phyloP scores from a whole-genome alignment of 2,888 invertebrate species.

The Melipona bicolor region DNA sequence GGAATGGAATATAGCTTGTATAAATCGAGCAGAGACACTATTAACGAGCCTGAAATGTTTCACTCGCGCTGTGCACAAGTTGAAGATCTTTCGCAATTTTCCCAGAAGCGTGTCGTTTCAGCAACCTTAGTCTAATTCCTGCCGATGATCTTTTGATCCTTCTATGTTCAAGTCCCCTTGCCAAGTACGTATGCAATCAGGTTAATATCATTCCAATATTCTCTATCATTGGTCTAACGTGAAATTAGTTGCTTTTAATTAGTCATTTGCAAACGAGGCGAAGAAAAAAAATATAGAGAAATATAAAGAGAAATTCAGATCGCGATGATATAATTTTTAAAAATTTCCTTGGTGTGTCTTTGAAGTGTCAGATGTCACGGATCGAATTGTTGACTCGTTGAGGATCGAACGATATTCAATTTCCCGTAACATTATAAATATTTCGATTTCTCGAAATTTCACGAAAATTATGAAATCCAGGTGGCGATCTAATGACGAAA shows the following conservation, averaged over 20 bases:
- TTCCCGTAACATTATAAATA: too few relatives aligned
- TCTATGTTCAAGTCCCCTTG: background rate
- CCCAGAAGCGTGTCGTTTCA: constrained; percentile 10
- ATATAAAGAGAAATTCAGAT: too few relatives aligned
- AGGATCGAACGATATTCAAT: too few relatives aligned
- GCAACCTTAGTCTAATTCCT: constrained; percentile 1
- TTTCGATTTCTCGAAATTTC: too few relatives aligned
- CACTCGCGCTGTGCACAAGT: background rate
- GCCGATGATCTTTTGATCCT: background rate
- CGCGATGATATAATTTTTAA: too few relatives aligned
- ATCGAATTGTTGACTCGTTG: too few relatives aligned
- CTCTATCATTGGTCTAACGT: background rate
- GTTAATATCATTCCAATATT: constrained; percentile 2
- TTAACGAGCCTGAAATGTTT: background rate
- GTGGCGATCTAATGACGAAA: too few relatives aligned
- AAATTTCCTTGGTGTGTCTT: too few relatives aligned
- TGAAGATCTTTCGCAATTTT: constrained; percentile 8
- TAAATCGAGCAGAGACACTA: background rate
- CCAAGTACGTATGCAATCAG: background rate
- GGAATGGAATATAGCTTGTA: background rate
- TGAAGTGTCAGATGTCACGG: too few relatives aligned
- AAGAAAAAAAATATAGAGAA: background rate
- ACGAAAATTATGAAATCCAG: too few relatives aligned
- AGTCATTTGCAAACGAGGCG: background rate
- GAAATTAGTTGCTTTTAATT: background rate